Evolutionary conservation across 2,113 vertebrate genomes (phyloP), one percentile per base, ranked within the genome.

Genomic region (Tyrannus savana): DNA sequence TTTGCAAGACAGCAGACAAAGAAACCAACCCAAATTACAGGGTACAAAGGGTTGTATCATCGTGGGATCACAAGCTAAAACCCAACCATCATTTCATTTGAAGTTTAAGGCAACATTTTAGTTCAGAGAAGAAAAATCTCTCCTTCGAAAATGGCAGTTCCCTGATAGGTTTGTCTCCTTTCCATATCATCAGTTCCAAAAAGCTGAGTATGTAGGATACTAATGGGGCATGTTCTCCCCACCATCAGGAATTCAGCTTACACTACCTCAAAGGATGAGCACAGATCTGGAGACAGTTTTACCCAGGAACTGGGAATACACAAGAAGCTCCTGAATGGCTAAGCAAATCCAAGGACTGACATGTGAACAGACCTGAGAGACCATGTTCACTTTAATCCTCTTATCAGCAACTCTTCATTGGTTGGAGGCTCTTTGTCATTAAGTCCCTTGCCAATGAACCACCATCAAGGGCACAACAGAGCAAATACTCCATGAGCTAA

Each of bases 121-220:
- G 46, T 95, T 86, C 19, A n/a, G 67, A 59, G 41, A 68, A 73
- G 37, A 92, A 97, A 95, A 90, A 78, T 52, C 52, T 92, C 30
- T 75, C 77, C 96, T 95, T 75, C 67, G 89, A 97, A 97, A 96
- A 96, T 49, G 28, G 59, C 88, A 87, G 4, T 27, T 91, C 84
- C 42, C 85, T 84, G 92, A 95, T 82, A 96, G 79, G 52, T 90
- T 76, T 87, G 73, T 93, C 95, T 97, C 76, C 92, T 84, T 95
- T 95, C 94, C 72, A 93, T 87, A 64, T 73, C 41, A 84, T 55
- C 41, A 90, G 5, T 77, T 93, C 64, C 28, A 56, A 89, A 89
- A 93, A 93, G 72, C 44, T 46, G 42, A 95, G 84, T 71, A 66
- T n/a, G n/a, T 80, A 83, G 82, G 94, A 87, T 89, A 59, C 59